phyloP scores from a whole-genome alignment of 2,797 vertebrate species.

The Peromyscus aztecus region DNA sequence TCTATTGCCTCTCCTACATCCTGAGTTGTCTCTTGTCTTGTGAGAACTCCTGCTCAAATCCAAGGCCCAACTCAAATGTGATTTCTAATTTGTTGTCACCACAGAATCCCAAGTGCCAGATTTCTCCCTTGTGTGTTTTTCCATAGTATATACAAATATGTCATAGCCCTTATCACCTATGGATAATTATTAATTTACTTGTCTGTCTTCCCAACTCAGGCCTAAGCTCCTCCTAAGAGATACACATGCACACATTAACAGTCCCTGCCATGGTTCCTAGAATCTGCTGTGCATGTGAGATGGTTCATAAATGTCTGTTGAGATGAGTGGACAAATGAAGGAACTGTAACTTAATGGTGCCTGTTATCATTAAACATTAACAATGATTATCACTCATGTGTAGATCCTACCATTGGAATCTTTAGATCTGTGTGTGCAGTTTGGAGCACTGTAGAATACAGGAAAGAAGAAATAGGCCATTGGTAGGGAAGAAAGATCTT shows the following conservation, averaged over 20 bases:
- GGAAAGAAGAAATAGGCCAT: background rate
- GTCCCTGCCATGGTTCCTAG: constrained; percentile 10
- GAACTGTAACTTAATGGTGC: background rate
- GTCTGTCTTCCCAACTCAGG: constrained; percentile 50
- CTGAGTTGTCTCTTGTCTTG: background rate
- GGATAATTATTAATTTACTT: constrained; percentile 60
- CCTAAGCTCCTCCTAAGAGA: constrained; percentile 42
- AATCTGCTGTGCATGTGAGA: background rate
- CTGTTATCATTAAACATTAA: constrained; percentile 2
- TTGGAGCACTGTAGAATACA: background rate
- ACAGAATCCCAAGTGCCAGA: constrained; percentile 47
- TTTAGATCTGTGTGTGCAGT: background rate
- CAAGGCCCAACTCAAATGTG: constrained; percentile 30
- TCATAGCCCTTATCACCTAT: constrained; percentile 17
- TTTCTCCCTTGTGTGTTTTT: constrained; percentile 36
- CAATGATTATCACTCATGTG: background rate
- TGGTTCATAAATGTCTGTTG: background rate
- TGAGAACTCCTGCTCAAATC: constrained; percentile 58
- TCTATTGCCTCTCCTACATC: constrained; percentile 37
- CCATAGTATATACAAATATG: constrained; percentile 41
- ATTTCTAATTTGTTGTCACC: constrained; percentile 53
- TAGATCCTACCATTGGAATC: background rate
- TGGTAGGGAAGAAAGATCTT: background rate
- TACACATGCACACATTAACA: background rate
- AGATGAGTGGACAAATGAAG: background rate